Base-by-base conservation (phyloP, 2,797 vertebrate species). In the Knipowitschia caucasica region DNA sequence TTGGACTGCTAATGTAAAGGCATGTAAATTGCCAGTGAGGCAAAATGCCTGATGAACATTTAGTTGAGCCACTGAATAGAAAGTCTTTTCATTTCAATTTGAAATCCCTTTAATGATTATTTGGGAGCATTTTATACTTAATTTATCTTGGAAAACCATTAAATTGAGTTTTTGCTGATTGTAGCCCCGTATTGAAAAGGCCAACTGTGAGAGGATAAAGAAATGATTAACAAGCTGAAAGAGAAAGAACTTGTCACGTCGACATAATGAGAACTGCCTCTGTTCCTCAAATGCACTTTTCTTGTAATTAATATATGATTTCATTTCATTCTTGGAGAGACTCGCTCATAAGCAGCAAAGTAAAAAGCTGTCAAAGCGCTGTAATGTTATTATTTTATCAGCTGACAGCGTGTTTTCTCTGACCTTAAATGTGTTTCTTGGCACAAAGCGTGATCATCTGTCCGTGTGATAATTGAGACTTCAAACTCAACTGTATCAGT, bases 61-160 rank as follows among this genome's bases (percentile, higher is more conserved):
- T 62, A 73, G 73, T 55, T 75, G 78, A 83, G 74, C 75, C 58
- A 59, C 45, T 77, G 70, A 83, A 73, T 80, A 66, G 60, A 40
- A 69, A 61, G 69, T 71, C 50, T 68, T 75, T 62, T 67, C 61
- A 75, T 85, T 90, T 85, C 75, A 87, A 81, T 86, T 86, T 74
- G 56, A 77, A 86, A 80, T 84, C 73, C 78, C 64, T 83, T 79
- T 77, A 80, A 86, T 80, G 68, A 79, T 85, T 83, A 78, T 84
- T 82, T 85, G 81, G 62, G 62, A 81, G 68, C 80, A 79, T 87
- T 85, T 84, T 84, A 63, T 80, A 64, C 66, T 73, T 78, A 83
- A 79, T 81, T 85, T 79, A 87, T 86, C 78, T 77, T 40, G 53
- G 49, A 77, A 75, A 45, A 75, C 73, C 70, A 84, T 85, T 81